Conservation (phyloP, 2,888 invertebrate genomes). For the Lepidochrysops patricia region DNA sequence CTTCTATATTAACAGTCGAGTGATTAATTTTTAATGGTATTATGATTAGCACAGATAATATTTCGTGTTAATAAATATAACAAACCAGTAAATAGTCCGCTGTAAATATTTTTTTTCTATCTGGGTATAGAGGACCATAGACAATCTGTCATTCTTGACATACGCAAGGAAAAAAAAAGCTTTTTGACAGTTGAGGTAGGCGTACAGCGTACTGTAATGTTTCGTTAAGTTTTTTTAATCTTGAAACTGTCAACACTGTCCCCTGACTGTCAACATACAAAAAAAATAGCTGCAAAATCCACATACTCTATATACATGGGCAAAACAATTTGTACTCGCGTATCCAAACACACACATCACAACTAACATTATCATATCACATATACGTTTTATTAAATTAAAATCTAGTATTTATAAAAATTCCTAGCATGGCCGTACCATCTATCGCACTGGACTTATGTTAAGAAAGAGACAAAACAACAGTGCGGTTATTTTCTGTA, state of each 20-base stretch:
- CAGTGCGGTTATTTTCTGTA: neutral
- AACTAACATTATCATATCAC: slow-evolving; percentile 5
- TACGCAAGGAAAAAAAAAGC: too few species aligned
- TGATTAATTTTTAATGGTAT: neutral
- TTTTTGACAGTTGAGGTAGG: too few species aligned
- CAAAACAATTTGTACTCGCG: neutral
- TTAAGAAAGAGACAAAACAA: neutral
- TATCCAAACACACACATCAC: neutral
- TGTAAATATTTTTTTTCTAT: too few species aligned
- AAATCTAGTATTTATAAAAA: neutral
- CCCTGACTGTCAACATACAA: neutral
- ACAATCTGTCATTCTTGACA: too few species aligned
- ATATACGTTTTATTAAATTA: slow-evolving; percentile 7
- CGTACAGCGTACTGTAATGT: too few species aligned
- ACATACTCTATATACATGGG: neutral
- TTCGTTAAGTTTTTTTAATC: too few species aligned
- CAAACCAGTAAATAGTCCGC: too few species aligned
- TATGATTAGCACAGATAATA: too few species aligned
- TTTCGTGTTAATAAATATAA: too few species aligned
- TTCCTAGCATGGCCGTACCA: neutral
- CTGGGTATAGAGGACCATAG: too few species aligned
- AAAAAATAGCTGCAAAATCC: neutral
- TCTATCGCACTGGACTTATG: neutral
- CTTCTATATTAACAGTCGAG: neutral
- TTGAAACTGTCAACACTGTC: neutral